phyloP scores from a whole-genome alignment of 2,113 vertebrate genomes.

The Passer montanus region DNA sequence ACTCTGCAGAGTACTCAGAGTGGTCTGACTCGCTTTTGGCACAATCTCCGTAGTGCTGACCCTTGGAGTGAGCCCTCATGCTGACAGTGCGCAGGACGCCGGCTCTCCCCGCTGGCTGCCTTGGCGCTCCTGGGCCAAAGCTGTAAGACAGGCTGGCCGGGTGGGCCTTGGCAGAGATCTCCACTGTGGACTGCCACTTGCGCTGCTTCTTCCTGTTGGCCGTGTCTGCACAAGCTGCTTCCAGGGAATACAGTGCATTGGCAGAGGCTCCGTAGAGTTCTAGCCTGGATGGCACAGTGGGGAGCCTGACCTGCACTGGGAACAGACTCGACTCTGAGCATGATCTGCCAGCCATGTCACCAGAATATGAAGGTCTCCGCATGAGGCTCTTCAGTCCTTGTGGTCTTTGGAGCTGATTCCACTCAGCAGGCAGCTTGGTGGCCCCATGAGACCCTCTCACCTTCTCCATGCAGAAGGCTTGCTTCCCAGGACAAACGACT shows the following conservation, averaged over 20 bases:
- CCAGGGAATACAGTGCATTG: conserved; percentile 42
- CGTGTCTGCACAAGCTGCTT: conserved; percentile 12
- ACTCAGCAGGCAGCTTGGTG: conserved; percentile 41
- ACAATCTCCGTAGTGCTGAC: conserved; percentile 49
- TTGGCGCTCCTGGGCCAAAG: conserved; percentile 47
- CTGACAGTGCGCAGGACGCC: conserved; percentile 55
- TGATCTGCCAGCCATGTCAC: conserved; percentile 72
- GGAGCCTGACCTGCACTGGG: conserved; percentile 66
- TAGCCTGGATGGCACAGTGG: conserved; percentile 12
- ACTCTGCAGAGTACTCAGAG: conserved; percentile 82
- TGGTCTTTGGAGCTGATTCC: conserved; percentile 43
- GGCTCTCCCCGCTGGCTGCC: conserved; percentile 16
- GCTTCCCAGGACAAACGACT: conserved; percentile 53
- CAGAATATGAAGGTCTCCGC: conserved; percentile 32
- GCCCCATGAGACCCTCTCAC: conserved; percentile 14
- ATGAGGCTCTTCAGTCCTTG: neutral
- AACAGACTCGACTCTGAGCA: conserved; percentile 84
- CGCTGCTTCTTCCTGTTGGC: conserved; percentile 73
- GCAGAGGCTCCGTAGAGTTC: conserved; percentile 41
- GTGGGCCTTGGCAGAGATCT: conserved; percentile 68
- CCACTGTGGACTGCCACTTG: conserved; percentile 78
- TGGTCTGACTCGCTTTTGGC: conserved; percentile 79
- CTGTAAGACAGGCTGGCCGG: neutral
- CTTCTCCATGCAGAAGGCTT: conserved; percentile 60
- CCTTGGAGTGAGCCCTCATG: conserved; percentile 53